Conservation (phyloP, 2,888 invertebrate genomes). For the Lasioglossum lativentre region DNA sequence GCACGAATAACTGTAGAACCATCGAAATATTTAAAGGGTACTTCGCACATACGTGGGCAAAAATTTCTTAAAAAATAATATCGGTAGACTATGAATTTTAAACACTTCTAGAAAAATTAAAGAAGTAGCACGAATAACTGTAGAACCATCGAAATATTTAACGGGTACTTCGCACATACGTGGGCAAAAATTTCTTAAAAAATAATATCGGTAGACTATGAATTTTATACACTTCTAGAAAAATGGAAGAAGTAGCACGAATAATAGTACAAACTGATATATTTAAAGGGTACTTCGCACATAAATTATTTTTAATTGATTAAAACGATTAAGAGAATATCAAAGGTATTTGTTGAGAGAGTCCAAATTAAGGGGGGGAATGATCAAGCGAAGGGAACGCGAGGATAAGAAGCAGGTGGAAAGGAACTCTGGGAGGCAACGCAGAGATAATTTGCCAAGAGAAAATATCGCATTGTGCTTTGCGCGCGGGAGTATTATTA, state of each 20-base stretch:
- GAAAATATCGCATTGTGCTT: slow-evolving; percentile 75
- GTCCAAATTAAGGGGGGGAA: slow-evolving; percentile 5
- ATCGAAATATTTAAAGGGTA: too few relatives aligned
- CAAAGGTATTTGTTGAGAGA: slow-evolving; percentile 5
- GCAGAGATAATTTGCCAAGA: slow-evolving; percentile 73
- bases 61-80: too few relatives aligned
- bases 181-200: too few relatives aligned
- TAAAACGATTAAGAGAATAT: neutral
- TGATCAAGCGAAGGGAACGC: slow-evolving; percentile 22
- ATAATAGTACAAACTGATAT: neutral
- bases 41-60: too few relatives aligned
- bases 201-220: neutral
- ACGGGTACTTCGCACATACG: too few relatives aligned
- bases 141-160: too few relatives aligned
- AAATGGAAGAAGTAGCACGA: neutral
- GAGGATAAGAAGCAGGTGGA: slow-evolving; percentile 31
- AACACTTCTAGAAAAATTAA: too few relatives aligned
- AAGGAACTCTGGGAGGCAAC: slow-evolving; percentile 58
- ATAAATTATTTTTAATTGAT: neutral
- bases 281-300: neutral
- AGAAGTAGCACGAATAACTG: too few relatives aligned
- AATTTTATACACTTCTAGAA: neutral
- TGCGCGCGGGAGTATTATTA: slow-evolving; percentile 71
- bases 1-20: too few relatives aligned
- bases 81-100: too few relatives aligned